Evolutionary conservation across 2,113 vertebrate genomes (phyloP), one percentile per base, ranked within the genome.

Genomic region (Syngnathus floridae): DNA sequence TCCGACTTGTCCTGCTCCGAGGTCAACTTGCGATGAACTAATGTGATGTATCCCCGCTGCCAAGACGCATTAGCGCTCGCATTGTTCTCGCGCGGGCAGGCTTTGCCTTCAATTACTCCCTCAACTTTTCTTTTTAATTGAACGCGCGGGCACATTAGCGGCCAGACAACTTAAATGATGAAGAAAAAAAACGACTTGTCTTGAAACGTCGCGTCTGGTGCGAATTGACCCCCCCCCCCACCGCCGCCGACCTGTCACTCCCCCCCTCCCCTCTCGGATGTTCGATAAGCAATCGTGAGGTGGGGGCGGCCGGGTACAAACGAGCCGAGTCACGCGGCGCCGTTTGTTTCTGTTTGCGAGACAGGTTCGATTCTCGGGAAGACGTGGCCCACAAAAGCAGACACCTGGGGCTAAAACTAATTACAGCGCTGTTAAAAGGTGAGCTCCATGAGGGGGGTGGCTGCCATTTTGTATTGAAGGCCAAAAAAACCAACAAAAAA

Each of bases 41-140:
- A 72, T 26, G 62, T 87, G 88, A 90, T 89, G 81, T 77, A 88
- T 91, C 85, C 82, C 71, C 26, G 35, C 83, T 82, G 85, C 86
- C 89, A 88, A 55, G 2, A 64, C 41, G 60, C 82, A 89, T 90
- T 88, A 91, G 65, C 65, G 9, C 69, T 76, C 67, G 72, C 83
- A 88, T 88, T 83, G 82, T 82, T 86, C 84, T 77, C 68, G 22
- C 0, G 36, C 64, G 76, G n/a, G 78, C 81, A 73, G 74, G 64
- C 79, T 88, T 87, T 89, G 78, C 79, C 84, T 91, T 89, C 88
- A 86, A 87, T 91, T 92, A 87, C 82, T 62, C 76, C 78, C 76
- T 77, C 84, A 89, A 88, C 86, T 89, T 89, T 88, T 89, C 81
- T 85, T 84, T 90, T 91, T 90, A 92, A 91, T 90, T 90, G 90